Evolutionary conservation across 37 sponge, comb jelly and placozoan species (phyloP), one percentile per base, ranked within the genome.

Genomic region (Eunapius fragilis): DNA sequence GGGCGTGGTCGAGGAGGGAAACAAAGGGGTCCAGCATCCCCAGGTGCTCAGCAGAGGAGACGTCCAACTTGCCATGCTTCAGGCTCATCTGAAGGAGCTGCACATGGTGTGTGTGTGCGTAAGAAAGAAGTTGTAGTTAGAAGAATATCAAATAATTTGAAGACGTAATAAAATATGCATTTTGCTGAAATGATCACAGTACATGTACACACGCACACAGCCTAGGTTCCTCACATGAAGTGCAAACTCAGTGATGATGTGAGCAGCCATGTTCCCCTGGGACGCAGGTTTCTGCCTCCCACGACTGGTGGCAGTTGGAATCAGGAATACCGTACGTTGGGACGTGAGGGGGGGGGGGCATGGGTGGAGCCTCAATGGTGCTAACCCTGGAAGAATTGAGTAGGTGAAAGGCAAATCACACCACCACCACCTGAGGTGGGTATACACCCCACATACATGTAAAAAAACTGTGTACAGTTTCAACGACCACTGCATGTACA

Each of bases 11-110:
- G 26, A 95, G 81, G 72, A 95, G 84, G 45, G 86, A 37, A n/a
- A 91, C 77, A 37, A 92, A 91, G 25, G 95, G 95, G 50, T 95
- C 95, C 87, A 95, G 34, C 95, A 95, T 95, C n/a, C 67, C 45
- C n/a, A 95, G 84, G 36, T 84, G 84, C 7, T 84, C 86, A 12
- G 68, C 41, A 35, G 49, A 27, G 13, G 84, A 70, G 25, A 69
- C 37, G 50, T 89, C 75, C 68, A 89, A 74, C 38, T 80, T 92
- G n/a, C 68, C 74, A 26, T 68, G 81, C 75, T 89, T 95, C 68
- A 95, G 74, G 30, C 69, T 77, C n/a, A 71, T 49, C 13, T 78
- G 83, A 0, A 92, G 30, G 31, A 95, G 73, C 94, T 90, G n/a
- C n/a, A n/a, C n/a, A n/a, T n/a, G n/a, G n/a, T n/a, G n/a, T n/a